Evolutionary conservation across 2,888 invertebrate species (phyloP).

Genomic region (Encarsia formosa): DNA sequence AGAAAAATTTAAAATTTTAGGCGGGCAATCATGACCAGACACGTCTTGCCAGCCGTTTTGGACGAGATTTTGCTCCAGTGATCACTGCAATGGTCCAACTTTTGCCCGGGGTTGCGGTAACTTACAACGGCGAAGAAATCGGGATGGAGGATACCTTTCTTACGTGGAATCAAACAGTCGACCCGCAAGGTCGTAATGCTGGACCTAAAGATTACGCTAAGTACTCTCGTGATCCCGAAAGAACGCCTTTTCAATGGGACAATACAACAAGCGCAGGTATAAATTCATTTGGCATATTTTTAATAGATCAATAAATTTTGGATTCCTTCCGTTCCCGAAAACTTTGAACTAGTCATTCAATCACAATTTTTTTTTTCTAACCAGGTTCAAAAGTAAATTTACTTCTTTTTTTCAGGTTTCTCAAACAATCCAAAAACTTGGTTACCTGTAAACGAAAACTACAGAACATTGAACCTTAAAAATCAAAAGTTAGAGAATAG

Average conservation of each 20-base stretch:
- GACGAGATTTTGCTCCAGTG: constrained; percentile 69
- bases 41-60: constrained; percentile 67
- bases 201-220: constrained; percentile 60
- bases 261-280: constrained; percentile 58
- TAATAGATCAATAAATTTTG: no score
- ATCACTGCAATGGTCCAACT: constrained; percentile 78
- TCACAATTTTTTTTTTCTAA: no score
- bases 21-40: constrained; percentile 76
- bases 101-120: constrained; percentile 78
- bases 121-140: constrained; percentile 84
- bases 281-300: neutral
- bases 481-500: constrained; percentile 49
- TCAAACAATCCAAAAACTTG: constrained; percentile 57
- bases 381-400: neutral
- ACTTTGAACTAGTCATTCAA: no score
- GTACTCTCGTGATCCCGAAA: constrained; percentile 67
- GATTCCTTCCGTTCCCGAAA: no score
- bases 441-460: constrained; percentile 67
- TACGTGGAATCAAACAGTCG: constrained; percentile 54
- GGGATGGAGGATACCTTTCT: constrained; percentile 64
- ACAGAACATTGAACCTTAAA: constrained; percentile 58
- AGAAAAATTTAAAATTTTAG: constrained; percentile 51
- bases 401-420: constrained; percentile 32
- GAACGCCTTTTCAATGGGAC: constrained; percentile 82
- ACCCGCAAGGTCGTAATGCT: constrained; percentile 58